Evolutionary conservation across 2,113 vertebrate species (phyloP).

Genomic region (Orycteropus afer): DNA sequence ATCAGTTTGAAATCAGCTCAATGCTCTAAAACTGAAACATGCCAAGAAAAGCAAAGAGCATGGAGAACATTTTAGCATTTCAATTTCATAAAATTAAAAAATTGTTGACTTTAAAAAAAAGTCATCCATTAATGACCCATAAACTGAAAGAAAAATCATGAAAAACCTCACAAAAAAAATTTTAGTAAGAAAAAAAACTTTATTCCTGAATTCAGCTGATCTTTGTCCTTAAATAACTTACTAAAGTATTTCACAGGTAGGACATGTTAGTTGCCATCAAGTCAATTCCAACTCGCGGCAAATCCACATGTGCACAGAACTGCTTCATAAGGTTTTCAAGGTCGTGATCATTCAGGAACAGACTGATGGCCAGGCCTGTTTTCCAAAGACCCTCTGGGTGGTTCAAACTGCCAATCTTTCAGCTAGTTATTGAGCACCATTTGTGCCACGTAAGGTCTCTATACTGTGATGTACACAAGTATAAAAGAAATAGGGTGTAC

Average conservation of each 20-base stretch:
- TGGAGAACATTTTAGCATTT: neutral
- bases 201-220: neutral
- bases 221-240: neutral
- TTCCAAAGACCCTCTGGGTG: neutral
- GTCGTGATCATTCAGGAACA: neutral
- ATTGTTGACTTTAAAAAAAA: too few species aligned
- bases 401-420: neutral
- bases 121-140: neutral
- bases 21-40: neutral
- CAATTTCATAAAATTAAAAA: conserved; percentile 15
- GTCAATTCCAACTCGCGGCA: too few species aligned
- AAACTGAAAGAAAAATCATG: neutral
- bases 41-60: conserved; percentile 1
- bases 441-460: neutral
- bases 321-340: neutral
- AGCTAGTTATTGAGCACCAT: neutral
- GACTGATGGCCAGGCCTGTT: neutral
- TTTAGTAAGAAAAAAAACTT: neutral
- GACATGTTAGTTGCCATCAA: too few species aligned
- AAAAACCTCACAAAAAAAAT: neutral
- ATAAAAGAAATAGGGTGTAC: neutral
- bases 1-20: too few species aligned
- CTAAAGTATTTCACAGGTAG: neutral
- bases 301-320: neutral
- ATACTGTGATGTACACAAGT: neutral